phyloP scores from a whole-genome alignment of 2,113 vertebrate genomes.

The Phalacrocorax pelagicus region DNA sequence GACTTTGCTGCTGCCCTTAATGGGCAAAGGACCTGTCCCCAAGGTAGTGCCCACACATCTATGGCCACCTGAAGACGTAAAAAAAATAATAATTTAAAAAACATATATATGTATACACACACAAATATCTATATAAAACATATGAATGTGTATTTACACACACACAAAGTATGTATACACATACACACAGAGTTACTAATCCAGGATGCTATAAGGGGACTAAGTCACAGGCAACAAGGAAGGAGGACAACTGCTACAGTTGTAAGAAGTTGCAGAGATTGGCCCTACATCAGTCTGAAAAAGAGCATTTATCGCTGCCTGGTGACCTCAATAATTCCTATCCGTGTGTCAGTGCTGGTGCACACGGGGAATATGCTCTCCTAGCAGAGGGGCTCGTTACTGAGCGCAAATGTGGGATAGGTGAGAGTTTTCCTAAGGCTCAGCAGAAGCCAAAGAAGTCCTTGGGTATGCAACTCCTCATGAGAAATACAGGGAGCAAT shows the following conservation, averaged over 20 bases:
- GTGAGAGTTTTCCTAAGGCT: neutral
- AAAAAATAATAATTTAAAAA: neutral
- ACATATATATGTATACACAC: fast-evolving
- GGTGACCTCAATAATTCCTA: neutral
- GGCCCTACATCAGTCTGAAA: neutral
- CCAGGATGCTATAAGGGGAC: neutral
- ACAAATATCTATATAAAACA: neutral
- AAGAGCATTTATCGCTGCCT: neutral
- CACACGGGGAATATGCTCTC: fast-evolving
- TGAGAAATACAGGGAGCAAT: neutral
- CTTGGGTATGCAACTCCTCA: neutral
- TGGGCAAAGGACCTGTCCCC: neutral
- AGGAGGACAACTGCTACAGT: neutral
- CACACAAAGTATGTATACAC: neutral
- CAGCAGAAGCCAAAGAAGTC: neutral
- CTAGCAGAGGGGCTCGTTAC: neutral
- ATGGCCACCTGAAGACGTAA: neutral
- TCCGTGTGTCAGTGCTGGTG: neutral
- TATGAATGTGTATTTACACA: neutral
- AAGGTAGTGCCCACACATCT: neutral
- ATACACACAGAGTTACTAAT: neutral
- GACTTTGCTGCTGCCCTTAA: neutral
- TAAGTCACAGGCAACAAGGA: neutral
- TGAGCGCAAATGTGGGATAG: neutral
- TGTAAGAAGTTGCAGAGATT: fast-evolving